These are phyloP conservation scores for Meiosimyza decipiens DNA, from an alignment of 2,888 invertebrate species.

Conservation along the genomic window DNA sequence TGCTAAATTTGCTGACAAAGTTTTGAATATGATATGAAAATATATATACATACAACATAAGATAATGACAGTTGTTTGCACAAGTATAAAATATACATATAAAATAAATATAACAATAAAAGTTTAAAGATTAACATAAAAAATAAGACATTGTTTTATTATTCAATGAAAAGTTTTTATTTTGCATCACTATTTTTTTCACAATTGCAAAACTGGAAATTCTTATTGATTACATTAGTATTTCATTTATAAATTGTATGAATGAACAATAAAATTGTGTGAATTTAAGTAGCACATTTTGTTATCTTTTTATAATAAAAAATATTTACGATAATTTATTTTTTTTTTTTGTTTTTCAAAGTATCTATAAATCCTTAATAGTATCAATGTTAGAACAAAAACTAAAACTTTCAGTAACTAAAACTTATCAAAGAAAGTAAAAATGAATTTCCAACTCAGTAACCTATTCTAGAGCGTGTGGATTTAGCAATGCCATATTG, in stretches of 20 bases:
- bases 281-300: conserved; percentile 11
- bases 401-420: conserved; percentile 36
- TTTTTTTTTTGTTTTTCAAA: neutral
- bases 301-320: neutral
- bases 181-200: neutral
- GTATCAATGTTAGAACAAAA: conserved; percentile 21
- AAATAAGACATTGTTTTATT: neutral
- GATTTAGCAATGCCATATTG: conserved; percentile 81
- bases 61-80: conserved; percentile 36
- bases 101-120: no score
- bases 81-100: conserved; percentile 20
- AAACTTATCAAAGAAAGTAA: conserved; percentile 21
- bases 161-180: conserved; percentile 8
- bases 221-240: no score
- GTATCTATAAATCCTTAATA: conserved; percentile 26
- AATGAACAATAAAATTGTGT: conserved; percentile 3
- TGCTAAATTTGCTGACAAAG: neutral
- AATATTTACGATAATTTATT: conserved; percentile 7
- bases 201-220: no score
- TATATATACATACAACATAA: conserved; percentile 15
- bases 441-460: conserved; percentile 43
- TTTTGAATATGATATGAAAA: neutral
- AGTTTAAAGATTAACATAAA: neutral
- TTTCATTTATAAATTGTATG: conserved; percentile 7
- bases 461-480: conserved; percentile 60